A percentile compares a stretch with the other conserved stretches of the same genome.
Conservation (phyloP, 1,140 invertebrate species). For the Eurosta solidaginis region DNA sequence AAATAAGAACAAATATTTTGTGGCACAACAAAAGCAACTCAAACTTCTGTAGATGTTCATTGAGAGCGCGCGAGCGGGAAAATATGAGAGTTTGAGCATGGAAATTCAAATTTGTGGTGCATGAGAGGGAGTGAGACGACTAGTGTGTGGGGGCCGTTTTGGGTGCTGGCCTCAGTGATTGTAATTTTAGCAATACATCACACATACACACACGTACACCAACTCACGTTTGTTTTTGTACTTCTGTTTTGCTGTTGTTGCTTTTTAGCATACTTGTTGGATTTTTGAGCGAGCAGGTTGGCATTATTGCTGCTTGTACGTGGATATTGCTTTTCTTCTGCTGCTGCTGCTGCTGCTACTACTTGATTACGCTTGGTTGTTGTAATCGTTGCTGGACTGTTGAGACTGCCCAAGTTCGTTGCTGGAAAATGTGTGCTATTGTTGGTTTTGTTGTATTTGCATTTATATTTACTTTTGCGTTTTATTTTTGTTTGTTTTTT, state of each 20-base stretch:
- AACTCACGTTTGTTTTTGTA: too few species aligned
- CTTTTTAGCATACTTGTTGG: slow-evolving; percentile 1
- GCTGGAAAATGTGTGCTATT: not conserved
- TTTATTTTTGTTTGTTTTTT: not conserved
- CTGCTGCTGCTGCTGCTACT: not conserved
- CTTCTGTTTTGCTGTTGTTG: not conserved
- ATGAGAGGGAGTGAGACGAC: slow-evolving; percentile 13
- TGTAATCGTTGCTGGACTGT: slow-evolving; percentile 12
- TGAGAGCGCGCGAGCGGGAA: slow-evolving; percentile 14
- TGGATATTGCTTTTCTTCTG: not conserved
- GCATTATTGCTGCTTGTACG: not conserved
- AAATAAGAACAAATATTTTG: not conserved
- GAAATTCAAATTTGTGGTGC: not conserved
- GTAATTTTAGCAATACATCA: not conserved
- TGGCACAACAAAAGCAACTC: not conserved
- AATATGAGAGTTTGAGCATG: not conserved
- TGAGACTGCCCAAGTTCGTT: not conserved
- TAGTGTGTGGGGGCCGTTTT: slow-evolving; percentile 8
- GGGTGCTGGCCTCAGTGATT: slow-evolving; percentile 6
- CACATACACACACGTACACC: not conserved
- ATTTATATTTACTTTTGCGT: not conserved
- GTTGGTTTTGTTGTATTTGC: slow-evolving; percentile 10
- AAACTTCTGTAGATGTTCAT: slow-evolving; percentile 15
- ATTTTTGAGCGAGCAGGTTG: slow-evolving; percentile 26
- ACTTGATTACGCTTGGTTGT: not conserved